Percentiles rank a stretch among this genome's conserved stretches.
phyloP scores from a whole-genome alignment of 2,888 invertebrate species.

The Escarpia spicata region DNA sequence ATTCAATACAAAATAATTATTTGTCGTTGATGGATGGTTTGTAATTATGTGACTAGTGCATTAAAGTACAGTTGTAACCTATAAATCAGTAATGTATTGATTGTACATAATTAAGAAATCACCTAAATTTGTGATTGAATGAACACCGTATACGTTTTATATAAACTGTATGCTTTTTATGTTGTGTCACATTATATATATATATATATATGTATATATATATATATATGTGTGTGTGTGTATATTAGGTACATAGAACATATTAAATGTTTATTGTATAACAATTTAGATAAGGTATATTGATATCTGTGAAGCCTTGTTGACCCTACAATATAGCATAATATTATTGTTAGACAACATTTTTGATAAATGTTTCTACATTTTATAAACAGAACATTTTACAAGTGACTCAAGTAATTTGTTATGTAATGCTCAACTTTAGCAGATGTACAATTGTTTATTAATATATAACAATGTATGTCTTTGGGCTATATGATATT shows the following conservation, averaged over 20 bases:
- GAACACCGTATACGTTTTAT: neutral
- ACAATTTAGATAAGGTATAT: neutral
- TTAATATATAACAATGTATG: neutral
- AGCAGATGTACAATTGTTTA: neutral
- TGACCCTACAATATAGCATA: neutral
- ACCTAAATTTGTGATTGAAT: neutral
- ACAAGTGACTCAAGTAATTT: neutral
- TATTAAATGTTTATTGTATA: neutral
- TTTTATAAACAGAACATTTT: neutral
- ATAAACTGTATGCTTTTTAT: neutral
- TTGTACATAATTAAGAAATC: neutral
- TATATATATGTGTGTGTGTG: neutral
- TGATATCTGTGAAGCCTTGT: neutral
- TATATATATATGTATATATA: neutral
- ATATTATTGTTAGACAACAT: neutral
- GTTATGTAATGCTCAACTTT: slow-evolving; percentile 13
- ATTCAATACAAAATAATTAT: neutral
- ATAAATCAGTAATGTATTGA: neutral
- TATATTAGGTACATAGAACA: neutral
- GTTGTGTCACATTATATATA: neutral
- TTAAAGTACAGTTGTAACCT: neutral
- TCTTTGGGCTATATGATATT: slow-evolving; percentile 8
- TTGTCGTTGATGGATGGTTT: neutral
- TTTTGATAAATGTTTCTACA: slow-evolving; percentile 14
- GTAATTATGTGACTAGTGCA: neutral